Percentiles rank a stretch among this genome's conserved stretches.
These are phyloP conservation scores for Scaptodrosophila lebanonensis DNA, from an alignment of 1,140 invertebrate species.

Conservation along the genomic window DNA sequence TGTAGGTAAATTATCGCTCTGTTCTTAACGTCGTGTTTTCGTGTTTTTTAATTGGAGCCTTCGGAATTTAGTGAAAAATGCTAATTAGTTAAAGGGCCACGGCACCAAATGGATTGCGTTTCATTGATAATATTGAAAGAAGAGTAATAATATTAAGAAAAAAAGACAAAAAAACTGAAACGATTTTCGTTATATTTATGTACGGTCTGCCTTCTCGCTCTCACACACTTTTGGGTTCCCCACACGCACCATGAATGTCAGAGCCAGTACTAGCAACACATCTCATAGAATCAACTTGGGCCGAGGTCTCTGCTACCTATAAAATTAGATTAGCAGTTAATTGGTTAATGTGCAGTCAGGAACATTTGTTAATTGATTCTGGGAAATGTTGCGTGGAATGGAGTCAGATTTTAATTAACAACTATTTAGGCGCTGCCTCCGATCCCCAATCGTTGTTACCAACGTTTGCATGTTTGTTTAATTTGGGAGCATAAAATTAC, in stretches of 20 bases:
- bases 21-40: conserved; percentile 75
- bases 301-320: conserved; percentile 58
- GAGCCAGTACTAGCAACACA: no score
- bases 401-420: conserved; percentile 66
- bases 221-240: conserved; percentile 4
- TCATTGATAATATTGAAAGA: conserved; percentile 64
- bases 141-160: conserved; percentile 17
- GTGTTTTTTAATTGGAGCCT: conserved; percentile 75
- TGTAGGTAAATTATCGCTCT: conserved; percentile 75
- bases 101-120: conserved; percentile 47
- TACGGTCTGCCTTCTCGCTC: conserved; percentile 6
- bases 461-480: conserved; percentile 43
- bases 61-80: conserved; percentile 75
- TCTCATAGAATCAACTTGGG: no score
- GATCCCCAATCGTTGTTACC: conserved; percentile 30
- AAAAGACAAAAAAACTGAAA: conserved; percentile 26
- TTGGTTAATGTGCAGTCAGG: conserved; percentile 74
- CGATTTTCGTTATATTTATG: conserved; percentile 41
- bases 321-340: conserved; percentile 76
- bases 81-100: conserved; percentile 72
- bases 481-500: conserved; percentile 63
- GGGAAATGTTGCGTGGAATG: conserved; percentile 30
- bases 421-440: conserved; percentile 46
- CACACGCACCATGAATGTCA: no score
- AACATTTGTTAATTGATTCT: conserved; percentile 74